These are phyloP conservation scores for Lucilia cuprina DNA, from an alignment of 1,140 invertebrate species.

Conservation along the genomic window DNA sequence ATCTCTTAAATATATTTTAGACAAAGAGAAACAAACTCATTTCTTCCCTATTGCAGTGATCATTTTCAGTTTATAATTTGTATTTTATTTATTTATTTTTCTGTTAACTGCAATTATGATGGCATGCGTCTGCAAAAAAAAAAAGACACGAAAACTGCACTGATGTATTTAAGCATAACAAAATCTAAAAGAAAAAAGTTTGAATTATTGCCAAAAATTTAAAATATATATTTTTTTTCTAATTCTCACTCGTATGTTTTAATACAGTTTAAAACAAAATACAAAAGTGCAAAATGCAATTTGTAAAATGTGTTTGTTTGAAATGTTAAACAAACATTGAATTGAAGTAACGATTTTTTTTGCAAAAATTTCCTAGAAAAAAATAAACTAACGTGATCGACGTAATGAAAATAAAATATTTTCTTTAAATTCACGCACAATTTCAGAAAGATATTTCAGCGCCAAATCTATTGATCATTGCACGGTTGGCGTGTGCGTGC, in stretches of 20 bases:
- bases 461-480: not conserved
- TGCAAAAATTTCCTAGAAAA: not conserved
- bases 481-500: not conserved
- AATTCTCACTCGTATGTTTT: not conserved
- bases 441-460: not conserved
- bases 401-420: not conserved
- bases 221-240: not conserved
- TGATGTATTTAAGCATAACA: not conserved
- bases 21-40: not conserved
- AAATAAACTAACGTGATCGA: not conserved
- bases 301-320: conserved; percentile 2
- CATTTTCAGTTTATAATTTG: not conserved
- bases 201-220: not conserved
- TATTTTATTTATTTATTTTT: not conserved
- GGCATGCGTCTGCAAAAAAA: not conserved
- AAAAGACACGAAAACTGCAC: not conserved
- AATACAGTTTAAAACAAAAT: not conserved
- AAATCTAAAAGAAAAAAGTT: not conserved
- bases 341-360: not conserved
- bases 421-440: not conserved
- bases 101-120: not conserved
- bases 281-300: conserved; percentile 2
- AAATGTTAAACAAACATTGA: conserved; percentile 2
- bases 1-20: not conserved
- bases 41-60: not conserved